Conservation (phyloP, 2,797 vertebrate genomes). For the Rhabdophis nuchalis region DNA sequence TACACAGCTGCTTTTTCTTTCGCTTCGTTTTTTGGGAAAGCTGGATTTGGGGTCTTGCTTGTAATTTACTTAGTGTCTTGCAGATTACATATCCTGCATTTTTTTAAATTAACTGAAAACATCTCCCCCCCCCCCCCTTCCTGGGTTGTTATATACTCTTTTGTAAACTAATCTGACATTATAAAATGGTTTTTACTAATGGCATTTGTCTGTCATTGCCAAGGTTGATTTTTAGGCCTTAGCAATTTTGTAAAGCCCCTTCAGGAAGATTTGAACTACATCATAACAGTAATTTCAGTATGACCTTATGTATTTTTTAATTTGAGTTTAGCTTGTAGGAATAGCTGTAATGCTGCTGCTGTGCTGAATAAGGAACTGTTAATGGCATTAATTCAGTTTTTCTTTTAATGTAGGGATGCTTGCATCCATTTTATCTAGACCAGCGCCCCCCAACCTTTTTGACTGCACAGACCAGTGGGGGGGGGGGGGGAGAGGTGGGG, state of each 20-base stretch:
- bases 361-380: background rate
- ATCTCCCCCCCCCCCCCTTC: background rate
- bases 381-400: background rate
- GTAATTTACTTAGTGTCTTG: background rate
- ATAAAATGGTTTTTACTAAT: background rate
- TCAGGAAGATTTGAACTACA: background rate
- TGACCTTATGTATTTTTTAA: background rate
- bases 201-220: background rate
- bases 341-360: background rate
- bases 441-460: background rate
- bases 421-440: background rate
- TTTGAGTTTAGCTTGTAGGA: background rate
- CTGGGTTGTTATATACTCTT: background rate
- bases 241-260: background rate
- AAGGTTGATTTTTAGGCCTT: background rate
- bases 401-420: background rate
- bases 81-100: background rate
- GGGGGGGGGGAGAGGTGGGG: too few species aligned
- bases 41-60: background rate
- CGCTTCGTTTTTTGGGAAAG: background rate
- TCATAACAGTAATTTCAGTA: background rate
- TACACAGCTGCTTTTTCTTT: background rate
- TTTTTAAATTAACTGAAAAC: background rate
- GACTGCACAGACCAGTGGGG: background rate
- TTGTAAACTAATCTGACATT: background rate